A percentile compares a stretch with the other conserved stretches of the same genome.
phyloP scores from a whole-genome alignment of 2,113 vertebrate species.

The Dromaius novaehollandiae region DNA sequence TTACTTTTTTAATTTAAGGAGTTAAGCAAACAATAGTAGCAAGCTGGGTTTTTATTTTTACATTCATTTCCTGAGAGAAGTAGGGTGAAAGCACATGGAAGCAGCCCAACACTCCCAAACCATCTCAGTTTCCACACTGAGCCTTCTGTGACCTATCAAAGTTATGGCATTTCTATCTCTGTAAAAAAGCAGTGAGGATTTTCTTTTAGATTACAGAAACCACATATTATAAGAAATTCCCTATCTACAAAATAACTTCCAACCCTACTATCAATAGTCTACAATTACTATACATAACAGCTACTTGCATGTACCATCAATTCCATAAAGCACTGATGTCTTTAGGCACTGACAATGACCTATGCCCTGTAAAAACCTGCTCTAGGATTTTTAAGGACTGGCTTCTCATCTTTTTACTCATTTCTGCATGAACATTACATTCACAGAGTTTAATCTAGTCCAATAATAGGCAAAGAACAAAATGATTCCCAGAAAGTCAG shows the following conservation, averaged over 20 bases:
- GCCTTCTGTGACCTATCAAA: not conserved
- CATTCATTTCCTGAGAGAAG: not conserved
- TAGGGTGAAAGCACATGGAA: not conserved
- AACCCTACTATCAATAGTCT: not conserved
- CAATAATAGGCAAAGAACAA: not conserved
- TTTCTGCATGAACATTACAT: not conserved
- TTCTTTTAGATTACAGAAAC: not conserved
- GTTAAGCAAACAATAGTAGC: not conserved
- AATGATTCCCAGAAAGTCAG: not conserved
- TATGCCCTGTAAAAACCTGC: not conserved
- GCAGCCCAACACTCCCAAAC: not conserved
- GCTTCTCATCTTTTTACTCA: not conserved
- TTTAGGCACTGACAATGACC: not conserved
- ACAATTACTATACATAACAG: not conserved
- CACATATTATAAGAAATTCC: not conserved
- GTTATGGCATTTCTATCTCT: not conserved
- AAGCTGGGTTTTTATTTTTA: not conserved
- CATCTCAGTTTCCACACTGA: not conserved
- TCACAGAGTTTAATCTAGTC: not conserved
- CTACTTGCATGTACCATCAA: not conserved
- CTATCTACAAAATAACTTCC: not conserved
- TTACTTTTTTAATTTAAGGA: not conserved
- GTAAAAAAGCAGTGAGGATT: not conserved
- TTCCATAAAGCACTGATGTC: not conserved
- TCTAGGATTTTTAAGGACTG: not conserved